Percentiles rank a stretch among this genome's conserved stretches.
phyloP scores from a whole-genome alignment of 2,888 invertebrate species.

The Sicus ferrugineus region DNA sequence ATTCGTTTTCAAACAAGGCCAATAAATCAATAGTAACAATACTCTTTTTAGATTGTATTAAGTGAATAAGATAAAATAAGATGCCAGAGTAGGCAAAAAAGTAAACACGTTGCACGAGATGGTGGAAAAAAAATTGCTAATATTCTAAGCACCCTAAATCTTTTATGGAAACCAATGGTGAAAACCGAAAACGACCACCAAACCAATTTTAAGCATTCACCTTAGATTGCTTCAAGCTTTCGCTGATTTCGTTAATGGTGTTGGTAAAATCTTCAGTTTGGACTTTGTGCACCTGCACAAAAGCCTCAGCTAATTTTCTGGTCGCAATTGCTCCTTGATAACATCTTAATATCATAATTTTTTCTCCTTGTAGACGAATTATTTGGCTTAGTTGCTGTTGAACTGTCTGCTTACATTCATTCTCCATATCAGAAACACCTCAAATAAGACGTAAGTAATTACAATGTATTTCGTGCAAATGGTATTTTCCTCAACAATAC shows the following conservation, averaged over 20 bases:
- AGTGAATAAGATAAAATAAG: neutral
- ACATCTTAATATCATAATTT: conserved; percentile 51
- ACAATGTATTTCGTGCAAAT: neutral
- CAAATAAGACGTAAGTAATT: neutral
- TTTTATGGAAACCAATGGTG: too few relatives aligned
- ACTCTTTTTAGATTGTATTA: too few relatives aligned
- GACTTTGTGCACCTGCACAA: conserved; percentile 48
- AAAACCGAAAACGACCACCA: too few relatives aligned
- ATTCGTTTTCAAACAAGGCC: too few relatives aligned
- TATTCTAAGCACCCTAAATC: too few relatives aligned
- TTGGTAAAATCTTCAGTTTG: conserved; percentile 47
- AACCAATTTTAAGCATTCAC: too few relatives aligned
- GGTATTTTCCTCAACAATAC: neutral
- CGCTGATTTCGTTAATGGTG: conserved; percentile 43
- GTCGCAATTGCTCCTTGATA: conserved; percentile 50
- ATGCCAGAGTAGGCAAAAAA: too few relatives aligned
- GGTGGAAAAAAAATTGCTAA: too few relatives aligned
- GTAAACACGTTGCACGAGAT: too few relatives aligned
- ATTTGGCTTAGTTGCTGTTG: conserved; percentile 51
- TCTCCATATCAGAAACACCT: conserved; percentile 50
- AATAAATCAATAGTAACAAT: too few relatives aligned
- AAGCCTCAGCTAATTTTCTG: conserved; percentile 50
- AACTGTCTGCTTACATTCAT: conserved; percentile 42
- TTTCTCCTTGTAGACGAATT: conserved; percentile 50
- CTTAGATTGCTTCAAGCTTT: conserved; percentile 54